Percentiles rank a stretch among this genome's conserved stretches.
These are phyloP conservation scores for Todiramphus saurophagus DNA, from an alignment of 2,113 vertebrate species.

Conservation along the genomic window DNA sequence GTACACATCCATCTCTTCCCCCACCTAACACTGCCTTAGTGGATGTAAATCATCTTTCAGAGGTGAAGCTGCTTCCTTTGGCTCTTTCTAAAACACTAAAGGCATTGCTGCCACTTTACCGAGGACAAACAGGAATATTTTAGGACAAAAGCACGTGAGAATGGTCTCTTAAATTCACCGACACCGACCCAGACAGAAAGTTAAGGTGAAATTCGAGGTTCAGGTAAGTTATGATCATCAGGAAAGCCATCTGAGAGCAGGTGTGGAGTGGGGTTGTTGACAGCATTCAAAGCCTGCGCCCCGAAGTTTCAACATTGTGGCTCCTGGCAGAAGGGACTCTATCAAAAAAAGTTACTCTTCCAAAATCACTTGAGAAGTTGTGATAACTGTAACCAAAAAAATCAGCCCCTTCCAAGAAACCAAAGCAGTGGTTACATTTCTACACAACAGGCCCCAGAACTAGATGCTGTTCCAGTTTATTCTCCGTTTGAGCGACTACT, in stretches of 20 bases:
- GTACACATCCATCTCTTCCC: fast-evolving
- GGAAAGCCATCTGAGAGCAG: neutral
- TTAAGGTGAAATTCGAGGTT: neutral
- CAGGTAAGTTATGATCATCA: neutral
- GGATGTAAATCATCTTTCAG: neutral
- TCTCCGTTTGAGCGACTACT: fast-evolving
- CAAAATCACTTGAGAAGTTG: neutral
- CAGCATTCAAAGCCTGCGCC: neutral
- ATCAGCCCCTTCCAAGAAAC: fast-evolving
- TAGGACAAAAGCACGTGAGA: neutral
- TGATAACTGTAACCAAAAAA: neutral
- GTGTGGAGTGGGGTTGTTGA: neutral
- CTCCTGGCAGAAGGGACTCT: neutral
- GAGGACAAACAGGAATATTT: neutral
- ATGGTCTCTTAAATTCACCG: neutral
- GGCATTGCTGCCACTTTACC: neutral
- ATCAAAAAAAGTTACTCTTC: neutral
- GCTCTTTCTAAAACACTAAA: neutral
- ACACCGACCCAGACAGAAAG: neutral
- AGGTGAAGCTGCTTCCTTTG: neutral
- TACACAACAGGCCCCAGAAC: neutral
- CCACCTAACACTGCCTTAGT: neutral
- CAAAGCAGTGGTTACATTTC: fast-evolving
- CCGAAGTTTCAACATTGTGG: fast-evolving
- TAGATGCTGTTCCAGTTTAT: fast-evolving